Conservation (phyloP, 1,140 invertebrate genomes). For the Monomorium pharaonis region DNA sequence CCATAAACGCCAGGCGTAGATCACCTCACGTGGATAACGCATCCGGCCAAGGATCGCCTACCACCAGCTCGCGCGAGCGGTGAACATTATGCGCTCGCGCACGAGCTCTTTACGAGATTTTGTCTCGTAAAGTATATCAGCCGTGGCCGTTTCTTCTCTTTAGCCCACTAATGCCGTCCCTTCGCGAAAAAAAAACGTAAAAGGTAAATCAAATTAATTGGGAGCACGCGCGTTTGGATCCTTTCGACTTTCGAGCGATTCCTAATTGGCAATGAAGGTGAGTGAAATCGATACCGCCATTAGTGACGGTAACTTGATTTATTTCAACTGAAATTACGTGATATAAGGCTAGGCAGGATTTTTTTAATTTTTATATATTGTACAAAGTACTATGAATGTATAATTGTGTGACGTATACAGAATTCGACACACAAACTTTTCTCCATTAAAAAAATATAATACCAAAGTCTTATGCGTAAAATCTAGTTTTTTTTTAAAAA, state of each 20-base stretch:
- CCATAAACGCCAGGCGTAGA: constrained; percentile 61
- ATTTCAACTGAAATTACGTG: not conserved
- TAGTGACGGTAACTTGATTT: not conserved
- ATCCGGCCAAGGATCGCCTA: constrained; percentile 45
- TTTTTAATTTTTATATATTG: not conserved
- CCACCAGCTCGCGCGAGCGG: not conserved
- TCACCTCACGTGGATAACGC: constrained; percentile 52
- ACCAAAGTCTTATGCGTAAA: not conserved
- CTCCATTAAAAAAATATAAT: too few species aligned
- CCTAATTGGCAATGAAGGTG: not conserved
- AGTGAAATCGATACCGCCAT: not conserved
- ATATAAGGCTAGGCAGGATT: not conserved
- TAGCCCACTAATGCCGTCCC: not conserved
- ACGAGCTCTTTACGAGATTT: constrained; percentile 34
- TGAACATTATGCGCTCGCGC: constrained; percentile 17
- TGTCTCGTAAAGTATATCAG: constrained; percentile 25
- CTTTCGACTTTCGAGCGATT: too few species aligned
- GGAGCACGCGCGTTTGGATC: not conserved
- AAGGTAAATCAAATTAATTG: not conserved
- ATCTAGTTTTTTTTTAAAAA: not conserved
- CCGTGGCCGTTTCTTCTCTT: not conserved
- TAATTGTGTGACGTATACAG: not conserved
- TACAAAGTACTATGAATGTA: not conserved
- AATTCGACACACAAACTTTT: not conserved
- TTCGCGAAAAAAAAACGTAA: not conserved